Base-by-base conservation (phyloP, 53 echinoderm and acorn worm species). In the Pentamera pediparva region DNA sequence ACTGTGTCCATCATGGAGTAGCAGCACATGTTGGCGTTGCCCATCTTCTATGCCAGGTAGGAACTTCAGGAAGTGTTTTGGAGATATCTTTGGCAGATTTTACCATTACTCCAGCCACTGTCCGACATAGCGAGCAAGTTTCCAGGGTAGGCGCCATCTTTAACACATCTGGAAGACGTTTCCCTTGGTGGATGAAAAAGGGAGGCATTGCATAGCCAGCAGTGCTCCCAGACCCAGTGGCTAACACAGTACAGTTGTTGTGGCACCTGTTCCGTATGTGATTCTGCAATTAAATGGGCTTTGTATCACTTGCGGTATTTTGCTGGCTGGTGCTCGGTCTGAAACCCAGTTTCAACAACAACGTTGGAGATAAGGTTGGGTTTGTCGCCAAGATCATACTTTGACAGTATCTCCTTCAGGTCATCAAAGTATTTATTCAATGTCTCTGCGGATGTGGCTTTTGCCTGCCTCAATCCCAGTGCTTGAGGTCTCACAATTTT, bases 341-440 rank as follows among this genome's bases (percentile, higher is more conserved):
- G 17, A 56, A 56, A 33, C 11, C 69, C 69, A 6, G 69, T 43
- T 40, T 67, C 69, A 40, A 37, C 38, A n/a, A n/a, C n/a, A 35
- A 43, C 28, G 24, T 45, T 67, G 31, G 43, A 67, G 4, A 67
- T 67, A 25, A 43, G 47, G 0, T 67, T 40, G 4, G 69, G 47
- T 32, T 67, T 67, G 29, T 67, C 39, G 24, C 24, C 43, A 4
- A 67, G 17, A 40, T 67, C 47, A 45, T 67, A 67, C 26, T 67
- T 67, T 24, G 10, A 3, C 40, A 67, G 9, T 21, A 67, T 67
- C 11, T 45, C 7, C 20, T 61, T 18, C 24, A 39, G 30, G 24
- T 67, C 69, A 21, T 67, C 15, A 40, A 39, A 67, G 26, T 40
- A 67, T 10, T 67, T 67, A 8, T 26, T 26, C 3, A 67, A 24